Percentiles rank a stretch among this genome's conserved stretches.
These are phyloP conservation scores for Botrylloides violaceus DNA, from an alignment of 23 tunicate species.

Conservation along the genomic window DNA sequence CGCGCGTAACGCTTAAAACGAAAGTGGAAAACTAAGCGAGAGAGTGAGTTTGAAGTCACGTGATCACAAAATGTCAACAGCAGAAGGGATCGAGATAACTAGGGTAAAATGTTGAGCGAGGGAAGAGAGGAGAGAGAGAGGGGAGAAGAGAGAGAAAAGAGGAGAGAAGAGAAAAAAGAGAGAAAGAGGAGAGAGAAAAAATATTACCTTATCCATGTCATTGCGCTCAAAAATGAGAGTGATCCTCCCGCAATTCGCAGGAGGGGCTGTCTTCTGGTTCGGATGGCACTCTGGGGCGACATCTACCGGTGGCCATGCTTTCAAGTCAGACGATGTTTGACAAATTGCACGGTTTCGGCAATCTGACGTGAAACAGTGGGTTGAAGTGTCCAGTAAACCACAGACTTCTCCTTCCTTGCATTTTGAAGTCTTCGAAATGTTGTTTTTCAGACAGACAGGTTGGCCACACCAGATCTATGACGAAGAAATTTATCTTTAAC, in stretches of 20 bases:
- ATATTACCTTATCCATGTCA: constrained; percentile 20
- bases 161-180: no score
- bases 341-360: constrained; percentile 61
- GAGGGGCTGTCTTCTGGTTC: constrained; percentile 22
- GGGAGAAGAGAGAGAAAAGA: no score
- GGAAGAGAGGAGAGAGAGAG: no score
- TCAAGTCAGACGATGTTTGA: constrained; percentile 1
- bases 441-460: constrained; percentile 30
- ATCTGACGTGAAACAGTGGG: constrained; percentile 43
- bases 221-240: constrained; percentile 27
- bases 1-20: no score
- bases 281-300: constrained; percentile 41
- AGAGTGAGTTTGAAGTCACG: no score
- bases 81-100: no score
- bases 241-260: constrained; percentile 49
- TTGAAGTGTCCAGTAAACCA: constrained; percentile 1
- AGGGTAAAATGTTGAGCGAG: no score
- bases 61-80: no score
- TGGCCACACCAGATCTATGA: constrained; percentile 83
- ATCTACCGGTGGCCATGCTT: constrained; percentile 11
- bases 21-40: no score
- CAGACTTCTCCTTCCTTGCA: constrained; percentile 43
- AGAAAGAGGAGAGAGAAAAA: not conserved
- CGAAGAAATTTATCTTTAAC: no score
- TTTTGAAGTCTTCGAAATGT: not conserved